Evolutionary conservation across 2,113 vertebrate genomes (phyloP).

Genomic region (Ramphastos sulfuratus): DNA sequence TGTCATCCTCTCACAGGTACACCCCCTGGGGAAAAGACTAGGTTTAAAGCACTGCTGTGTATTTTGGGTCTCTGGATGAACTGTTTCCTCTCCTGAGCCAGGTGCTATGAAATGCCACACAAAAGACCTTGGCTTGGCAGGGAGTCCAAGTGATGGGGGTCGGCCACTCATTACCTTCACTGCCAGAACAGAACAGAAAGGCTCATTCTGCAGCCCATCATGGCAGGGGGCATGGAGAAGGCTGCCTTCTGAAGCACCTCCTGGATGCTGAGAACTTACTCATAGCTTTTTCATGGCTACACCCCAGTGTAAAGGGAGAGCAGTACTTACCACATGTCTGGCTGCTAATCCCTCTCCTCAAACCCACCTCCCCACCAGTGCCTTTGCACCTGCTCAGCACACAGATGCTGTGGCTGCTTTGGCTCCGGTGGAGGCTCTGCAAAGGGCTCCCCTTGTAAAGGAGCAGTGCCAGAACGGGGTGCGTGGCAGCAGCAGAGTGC

Average conservation of each 20-base stretch:
- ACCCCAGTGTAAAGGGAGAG: neutral
- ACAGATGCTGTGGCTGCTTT: neutral
- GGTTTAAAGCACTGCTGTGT: neutral
- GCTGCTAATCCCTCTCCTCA: neutral
- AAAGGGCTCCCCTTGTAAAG: neutral
- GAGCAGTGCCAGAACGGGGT: neutral
- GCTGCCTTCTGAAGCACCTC: neutral
- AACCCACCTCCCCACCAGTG: neutral
- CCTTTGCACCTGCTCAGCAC: neutral
- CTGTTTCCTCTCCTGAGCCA: neutral
- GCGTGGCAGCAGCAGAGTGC: neutral
- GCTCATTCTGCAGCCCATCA: neutral
- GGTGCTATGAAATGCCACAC: neutral
- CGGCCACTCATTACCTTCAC: neutral
- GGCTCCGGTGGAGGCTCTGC: neutral
- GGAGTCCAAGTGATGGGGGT: neutral
- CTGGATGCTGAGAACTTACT: neutral
- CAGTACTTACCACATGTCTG: rapidly evolving
- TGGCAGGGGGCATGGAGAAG: neutral
- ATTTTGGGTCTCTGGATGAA: neutral
- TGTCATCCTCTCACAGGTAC: neutral
- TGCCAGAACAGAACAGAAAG: neutral
- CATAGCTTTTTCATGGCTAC: neutral
- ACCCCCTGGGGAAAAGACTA: neutral
- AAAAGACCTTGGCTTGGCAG: neutral